Evolutionary conservation across 2,888 invertebrate species (phyloP), one percentile per base, ranked within the genome.

Genomic region (Standfussiana lucernea): DNA sequence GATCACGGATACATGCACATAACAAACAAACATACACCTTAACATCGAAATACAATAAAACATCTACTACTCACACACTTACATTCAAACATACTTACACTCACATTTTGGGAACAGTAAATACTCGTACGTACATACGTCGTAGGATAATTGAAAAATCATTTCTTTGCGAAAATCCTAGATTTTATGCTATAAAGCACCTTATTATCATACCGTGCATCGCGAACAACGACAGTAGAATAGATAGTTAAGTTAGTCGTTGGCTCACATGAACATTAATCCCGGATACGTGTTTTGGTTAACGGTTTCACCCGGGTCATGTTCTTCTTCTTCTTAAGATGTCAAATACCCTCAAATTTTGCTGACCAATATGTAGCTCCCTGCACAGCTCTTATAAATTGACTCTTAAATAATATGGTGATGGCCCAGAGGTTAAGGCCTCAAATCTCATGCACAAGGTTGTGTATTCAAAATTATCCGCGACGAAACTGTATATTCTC

Each of bases 31-130:
- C 32, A 74, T 18, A n/a, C 24, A 65, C 47, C 15, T 45, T 18
- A 32, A 21, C 64, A 65, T 21, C n/a, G 11, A n/a, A 53, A 13
- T 21, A 67, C 40, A 83, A 77, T 77, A 77, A 40, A 75, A n/a
- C 50, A 47, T 65, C 40, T 13, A 82, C 77, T 50, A 69, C 77
- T n/a, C 24, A 0, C 15, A 47, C 8, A 45, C 21, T n/a, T 37
- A 2, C 15, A 75, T 53, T 32, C 53, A 40, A 61, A 53, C 53
- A 53, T 24, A 10, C 50, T 50, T 10, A 66, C 32, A 53, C 65
- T 7, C 37, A 72, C 56, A 69, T 28, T 21, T 53, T 53, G 45
- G 18, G 1, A 40, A 40, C 28, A 24, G 28, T 40, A 40, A 24
- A 37, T 61, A 77, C n/a, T n/a, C n/a, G n/a, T n/a, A n/a, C 35